These are phyloP conservation scores for Cuniculus paca DNA, from an alignment of 2,797 vertebrate species.

Conservation along the genomic window DNA sequence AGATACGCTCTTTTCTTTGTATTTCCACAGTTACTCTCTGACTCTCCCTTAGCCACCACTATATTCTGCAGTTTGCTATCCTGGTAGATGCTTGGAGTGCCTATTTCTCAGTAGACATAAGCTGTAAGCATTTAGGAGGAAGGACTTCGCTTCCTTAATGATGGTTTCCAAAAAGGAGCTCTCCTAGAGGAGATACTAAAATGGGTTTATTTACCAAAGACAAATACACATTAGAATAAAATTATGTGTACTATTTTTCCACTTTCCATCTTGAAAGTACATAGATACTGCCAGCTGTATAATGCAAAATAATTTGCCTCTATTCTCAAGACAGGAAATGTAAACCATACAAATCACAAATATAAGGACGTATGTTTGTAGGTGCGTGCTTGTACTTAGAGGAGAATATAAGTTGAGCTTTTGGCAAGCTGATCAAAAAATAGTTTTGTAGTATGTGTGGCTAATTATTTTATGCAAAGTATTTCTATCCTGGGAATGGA, in stretches of 20 bases:
- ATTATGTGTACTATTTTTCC: background rate
- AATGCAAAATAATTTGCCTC: background rate
- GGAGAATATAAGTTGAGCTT: background rate
- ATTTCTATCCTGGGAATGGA: constrained; percentile 63
- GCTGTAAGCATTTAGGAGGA: background rate
- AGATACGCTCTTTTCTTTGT: too few relatives aligned
- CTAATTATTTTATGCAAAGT: background rate
- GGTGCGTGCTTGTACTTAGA: background rate
- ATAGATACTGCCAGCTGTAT: background rate
- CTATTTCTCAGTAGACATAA: background rate
- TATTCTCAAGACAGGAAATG: background rate
- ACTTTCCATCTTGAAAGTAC: constrained; percentile 36
- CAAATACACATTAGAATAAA: background rate
- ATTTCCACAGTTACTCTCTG: background rate
- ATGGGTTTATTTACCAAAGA: background rate
- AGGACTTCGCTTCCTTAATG: background rate
- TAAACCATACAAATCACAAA: background rate
- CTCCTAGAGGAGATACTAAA: background rate
- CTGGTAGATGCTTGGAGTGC: too few relatives aligned
- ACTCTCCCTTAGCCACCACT: accelerated
- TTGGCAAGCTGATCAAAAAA: constrained; percentile 47
- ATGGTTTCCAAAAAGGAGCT: background rate
- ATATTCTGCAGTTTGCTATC: accelerated
- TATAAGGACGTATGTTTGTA: background rate
- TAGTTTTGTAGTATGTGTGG: background rate